phyloP scores from a whole-genome alignment of 2,888 invertebrate genomes.

The Drosophila diplacantha region DNA sequence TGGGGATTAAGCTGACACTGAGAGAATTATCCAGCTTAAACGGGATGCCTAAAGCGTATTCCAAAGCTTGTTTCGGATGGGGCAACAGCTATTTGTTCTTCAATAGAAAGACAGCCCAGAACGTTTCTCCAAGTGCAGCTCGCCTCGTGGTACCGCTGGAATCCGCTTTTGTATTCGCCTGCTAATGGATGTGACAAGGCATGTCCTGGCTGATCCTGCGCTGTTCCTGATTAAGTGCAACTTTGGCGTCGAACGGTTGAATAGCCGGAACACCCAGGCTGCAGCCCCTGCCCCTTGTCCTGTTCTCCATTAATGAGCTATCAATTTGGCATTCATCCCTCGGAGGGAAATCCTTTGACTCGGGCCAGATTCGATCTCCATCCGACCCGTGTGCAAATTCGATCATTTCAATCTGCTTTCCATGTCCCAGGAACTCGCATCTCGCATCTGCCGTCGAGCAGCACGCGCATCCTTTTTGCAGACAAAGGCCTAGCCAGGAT shows the following conservation, averaged over 20 bases:
- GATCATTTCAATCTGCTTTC: slow-evolving; percentile 44
- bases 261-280: slow-evolving; percentile 45
- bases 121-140: slow-evolving; percentile 4
- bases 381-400: slow-evolving; percentile 61
- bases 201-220: slow-evolving; percentile 32
- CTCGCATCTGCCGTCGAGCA: slow-evolving; percentile 58
- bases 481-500: slow-evolving; percentile 39
- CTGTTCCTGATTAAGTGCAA: slow-evolving; percentile 63
- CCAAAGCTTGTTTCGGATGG: background rate
- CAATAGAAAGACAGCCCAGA: background rate
- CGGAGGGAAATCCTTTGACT: slow-evolving; percentile 37
- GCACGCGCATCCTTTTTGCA: slow-evolving; percentile 67
- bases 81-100: background rate
- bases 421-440: slow-evolving; percentile 8
- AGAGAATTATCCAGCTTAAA: background rate
- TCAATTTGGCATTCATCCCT: slow-evolving; percentile 26
- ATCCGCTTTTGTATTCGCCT: slow-evolving; percentile 31
- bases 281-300: slow-evolving; percentile 8
- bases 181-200: slow-evolving; percentile 52
- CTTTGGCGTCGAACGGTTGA: slow-evolving; percentile 55
- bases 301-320: slow-evolving; percentile 34
- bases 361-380: slow-evolving; percentile 34
- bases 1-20: slow-evolving; percentile 47
- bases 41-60: background rate
- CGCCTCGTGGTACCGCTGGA: background rate